Conservation (phyloP, 2,888 invertebrate genomes). For the Capitulum mitella region DNA sequence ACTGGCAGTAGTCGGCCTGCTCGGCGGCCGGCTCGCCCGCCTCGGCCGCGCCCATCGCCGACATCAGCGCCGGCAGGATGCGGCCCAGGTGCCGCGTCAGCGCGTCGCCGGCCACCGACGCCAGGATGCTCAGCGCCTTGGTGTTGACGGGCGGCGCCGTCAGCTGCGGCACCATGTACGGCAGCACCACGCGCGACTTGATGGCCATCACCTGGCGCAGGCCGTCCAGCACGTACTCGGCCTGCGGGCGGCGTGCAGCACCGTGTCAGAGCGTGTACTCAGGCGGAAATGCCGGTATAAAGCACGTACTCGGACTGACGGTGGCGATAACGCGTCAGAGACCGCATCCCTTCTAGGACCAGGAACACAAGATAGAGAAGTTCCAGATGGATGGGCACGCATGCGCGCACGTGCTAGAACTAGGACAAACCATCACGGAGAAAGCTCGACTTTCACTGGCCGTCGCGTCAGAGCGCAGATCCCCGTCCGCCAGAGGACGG, state of each 20-base stretch:
- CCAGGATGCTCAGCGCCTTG: slow-evolving; percentile 84
- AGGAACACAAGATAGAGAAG: too few species aligned
- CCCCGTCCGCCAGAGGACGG: too few species aligned
- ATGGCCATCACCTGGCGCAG: slow-evolving; percentile 94
- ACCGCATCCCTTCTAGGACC: too few species aligned
- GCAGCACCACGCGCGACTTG: slow-evolving; percentile 89
- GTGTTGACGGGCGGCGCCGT: slow-evolving; percentile 84
- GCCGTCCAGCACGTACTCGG: slow-evolving; percentile 90
- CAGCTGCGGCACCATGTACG: slow-evolving; percentile 90
- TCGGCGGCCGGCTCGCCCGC: slow-evolving; percentile 53
- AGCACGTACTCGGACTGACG: too few species aligned
- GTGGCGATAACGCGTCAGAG: too few species aligned
- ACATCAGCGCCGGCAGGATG: slow-evolving; percentile 82
- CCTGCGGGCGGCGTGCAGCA: slow-evolving; percentile 49
- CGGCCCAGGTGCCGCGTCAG: slow-evolving; percentile 81
- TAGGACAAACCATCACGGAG: too few species aligned
- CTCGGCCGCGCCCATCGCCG: slow-evolving; percentile 63
- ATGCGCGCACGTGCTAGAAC: too few species aligned
- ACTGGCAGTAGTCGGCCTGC: slow-evolving; percentile 85
- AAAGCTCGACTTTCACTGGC: too few species aligned
- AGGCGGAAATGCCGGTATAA: too few species aligned
- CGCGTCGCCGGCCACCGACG: slow-evolving; percentile 89
- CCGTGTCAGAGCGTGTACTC: slow-evolving; percentile 18
- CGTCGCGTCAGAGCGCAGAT: too few species aligned
- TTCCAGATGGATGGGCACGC: too few species aligned